phyloP scores from a whole-genome alignment of 2,797 vertebrate species.

The Carapus acus region DNA sequence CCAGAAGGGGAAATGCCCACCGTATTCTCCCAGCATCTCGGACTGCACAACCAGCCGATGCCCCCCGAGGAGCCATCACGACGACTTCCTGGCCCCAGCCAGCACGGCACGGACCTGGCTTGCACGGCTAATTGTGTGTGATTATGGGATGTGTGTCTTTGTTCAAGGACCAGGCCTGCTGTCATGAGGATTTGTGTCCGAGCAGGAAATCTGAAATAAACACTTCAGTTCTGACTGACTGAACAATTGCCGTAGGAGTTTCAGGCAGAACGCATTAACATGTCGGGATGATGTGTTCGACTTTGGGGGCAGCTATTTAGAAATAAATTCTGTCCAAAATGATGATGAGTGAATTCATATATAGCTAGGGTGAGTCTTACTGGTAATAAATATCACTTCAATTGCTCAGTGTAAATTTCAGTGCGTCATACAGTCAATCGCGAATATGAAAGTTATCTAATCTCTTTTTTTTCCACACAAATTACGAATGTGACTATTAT shows the following conservation, averaged over 20 bases:
- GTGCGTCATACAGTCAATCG: too few relatives aligned
- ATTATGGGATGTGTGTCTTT: slow-evolving; percentile 61
- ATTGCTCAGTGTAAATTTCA: too few relatives aligned
- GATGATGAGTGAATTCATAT: too few relatives aligned
- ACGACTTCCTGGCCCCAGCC: slow-evolving; percentile 47
- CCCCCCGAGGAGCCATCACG: slow-evolving; percentile 59
- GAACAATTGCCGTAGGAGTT: slow-evolving; percentile 43
- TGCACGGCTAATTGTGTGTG: slow-evolving; percentile 56
- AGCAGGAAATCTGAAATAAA: slow-evolving; percentile 62
- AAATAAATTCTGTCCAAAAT: too few relatives aligned
- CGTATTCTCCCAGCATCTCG: slow-evolving; percentile 45
- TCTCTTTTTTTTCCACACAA: too few relatives aligned
- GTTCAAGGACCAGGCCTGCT: slow-evolving; percentile 50
- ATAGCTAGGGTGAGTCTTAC: too few relatives aligned
- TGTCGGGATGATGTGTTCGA: too few relatives aligned
- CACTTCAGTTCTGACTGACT: slow-evolving; percentile 44
- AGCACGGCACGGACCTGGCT: slow-evolving; percentile 41
- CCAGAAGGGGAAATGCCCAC: slow-evolving; percentile 55
- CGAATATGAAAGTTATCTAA: too few relatives aligned
- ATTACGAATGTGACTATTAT: too few relatives aligned
- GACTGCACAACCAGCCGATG: slow-evolving; percentile 24
- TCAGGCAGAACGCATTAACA: too few relatives aligned
- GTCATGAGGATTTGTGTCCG: slow-evolving; percentile 54
- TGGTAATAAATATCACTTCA: too few relatives aligned
- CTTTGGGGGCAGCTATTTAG: too few relatives aligned